Conservation (phyloP, 53 echinoderm and acorn worm species). For the Echinometra lucunter region DNA sequence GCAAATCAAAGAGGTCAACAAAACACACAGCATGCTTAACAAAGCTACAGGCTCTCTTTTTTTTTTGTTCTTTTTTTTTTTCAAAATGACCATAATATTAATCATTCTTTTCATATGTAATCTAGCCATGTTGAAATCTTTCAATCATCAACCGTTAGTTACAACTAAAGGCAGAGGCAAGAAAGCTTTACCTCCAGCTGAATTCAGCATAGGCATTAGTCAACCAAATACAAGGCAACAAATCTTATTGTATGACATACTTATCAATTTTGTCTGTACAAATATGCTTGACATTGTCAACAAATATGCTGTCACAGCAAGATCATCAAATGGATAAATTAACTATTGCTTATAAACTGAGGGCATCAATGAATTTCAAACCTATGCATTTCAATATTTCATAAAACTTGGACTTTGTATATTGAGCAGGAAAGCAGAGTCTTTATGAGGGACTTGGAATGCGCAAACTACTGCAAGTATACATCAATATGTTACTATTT, state of each 20-base stretch:
- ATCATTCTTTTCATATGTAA: not conserved
- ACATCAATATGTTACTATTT: not conserved
- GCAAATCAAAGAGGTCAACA: not conserved
- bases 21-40: not conserved
- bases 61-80: too few relatives aligned
- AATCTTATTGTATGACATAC: not conserved
- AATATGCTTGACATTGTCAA: too few relatives aligned
- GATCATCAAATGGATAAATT: not conserved
- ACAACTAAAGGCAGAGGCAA: not conserved
- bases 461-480: not conserved
- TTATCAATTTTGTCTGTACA: too few relatives aligned
- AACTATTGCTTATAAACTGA: not conserved
- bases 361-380: not conserved
- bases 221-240: not conserved
- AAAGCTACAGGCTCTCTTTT: too few relatives aligned
- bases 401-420: not conserved
- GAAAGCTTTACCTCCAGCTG: not conserved
- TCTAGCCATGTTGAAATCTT: not conserved
- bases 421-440: not conserved
- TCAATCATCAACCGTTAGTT: not conserved
- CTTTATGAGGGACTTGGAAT: not conserved
- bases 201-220: not conserved
- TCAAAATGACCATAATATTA: too few relatives aligned
- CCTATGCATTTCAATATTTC: not conserved
- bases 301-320: not conserved